Evolutionary conservation across 2,888 invertebrate genomes (phyloP).

Genomic region (Cabera pusaria): DNA sequence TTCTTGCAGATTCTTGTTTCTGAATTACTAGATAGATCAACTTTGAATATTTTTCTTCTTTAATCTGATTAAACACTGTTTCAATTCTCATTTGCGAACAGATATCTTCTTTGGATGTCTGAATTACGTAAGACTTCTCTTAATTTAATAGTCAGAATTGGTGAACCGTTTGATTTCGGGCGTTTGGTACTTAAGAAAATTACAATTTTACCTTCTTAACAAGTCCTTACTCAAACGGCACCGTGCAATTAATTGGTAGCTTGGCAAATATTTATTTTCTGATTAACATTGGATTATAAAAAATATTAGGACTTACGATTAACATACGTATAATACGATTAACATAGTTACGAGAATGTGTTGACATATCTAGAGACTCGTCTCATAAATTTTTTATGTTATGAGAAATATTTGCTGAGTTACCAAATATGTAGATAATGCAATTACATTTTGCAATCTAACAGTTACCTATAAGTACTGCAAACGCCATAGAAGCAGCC

Average conservation of each 20-base stretch:
- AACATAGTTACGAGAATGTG: too few relatives aligned
- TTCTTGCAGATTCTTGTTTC: slow-evolving; percentile 37
- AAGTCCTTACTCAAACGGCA: slow-evolving; percentile 47
- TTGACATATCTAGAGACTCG: too few relatives aligned
- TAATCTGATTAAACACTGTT: slow-evolving; percentile 61
- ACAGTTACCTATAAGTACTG: slow-evolving; percentile 48
- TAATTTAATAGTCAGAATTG: slow-evolving; percentile 46
- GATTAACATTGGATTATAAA: too few relatives aligned
- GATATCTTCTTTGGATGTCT: slow-evolving; percentile 69
- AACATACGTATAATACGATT: too few relatives aligned
- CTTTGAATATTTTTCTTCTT: slow-evolving; percentile 34
- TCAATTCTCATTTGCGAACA: slow-evolving; percentile 69
- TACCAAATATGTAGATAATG: slow-evolving; percentile 57
- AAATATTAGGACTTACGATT: too few relatives aligned
- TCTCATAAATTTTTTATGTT: slow-evolving; percentile 5
- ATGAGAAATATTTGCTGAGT: slow-evolving; percentile 39
- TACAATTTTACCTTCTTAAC: too few relatives aligned
- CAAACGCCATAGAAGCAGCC: slow-evolving; percentile 46
- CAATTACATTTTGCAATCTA: slow-evolving; percentile 53
- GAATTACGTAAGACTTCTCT: slow-evolving; percentile 67
- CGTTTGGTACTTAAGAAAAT: slow-evolving; percentile 20
- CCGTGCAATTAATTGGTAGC: slow-evolving; percentile 48
- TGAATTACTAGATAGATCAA: slow-evolving; percentile 24
- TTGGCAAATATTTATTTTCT: slow-evolving; percentile 34
- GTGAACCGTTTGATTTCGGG: slow-evolving; percentile 49